phyloP scores from a whole-genome alignment of 2,888 invertebrate genomes.

The Emmelina monodactyla region DNA sequence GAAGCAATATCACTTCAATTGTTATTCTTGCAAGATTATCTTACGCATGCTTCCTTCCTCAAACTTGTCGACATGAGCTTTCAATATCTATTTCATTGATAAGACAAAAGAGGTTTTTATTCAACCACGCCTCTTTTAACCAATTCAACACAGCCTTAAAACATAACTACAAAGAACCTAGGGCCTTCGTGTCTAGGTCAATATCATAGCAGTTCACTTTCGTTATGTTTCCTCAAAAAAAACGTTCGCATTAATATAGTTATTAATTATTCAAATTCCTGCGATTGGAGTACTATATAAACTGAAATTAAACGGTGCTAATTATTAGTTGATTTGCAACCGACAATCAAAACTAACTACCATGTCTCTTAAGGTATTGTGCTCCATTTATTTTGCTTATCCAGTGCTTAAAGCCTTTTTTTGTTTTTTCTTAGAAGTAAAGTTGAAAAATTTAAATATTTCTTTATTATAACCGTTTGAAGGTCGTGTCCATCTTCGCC shows the following conservation, averaged over 20 bases:
- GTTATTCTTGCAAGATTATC: too few species aligned
- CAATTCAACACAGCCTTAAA: background rate
- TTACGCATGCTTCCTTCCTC: too few species aligned
- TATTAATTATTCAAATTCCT: slow-evolving; percentile 14
- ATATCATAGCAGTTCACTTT: slow-evolving; percentile 11
- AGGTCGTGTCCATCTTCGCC: slow-evolving; percentile 30
- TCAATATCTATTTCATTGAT: too few species aligned
- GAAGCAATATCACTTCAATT: too few species aligned
- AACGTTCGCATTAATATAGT: slow-evolving; percentile 13
- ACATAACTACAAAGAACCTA: background rate
- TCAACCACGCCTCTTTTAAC: too few species aligned
- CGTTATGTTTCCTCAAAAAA: slow-evolving; percentile 15
- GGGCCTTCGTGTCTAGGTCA: slow-evolving; percentile 2
- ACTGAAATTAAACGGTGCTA: slow-evolving; percentile 14
- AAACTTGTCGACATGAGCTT: too few species aligned
- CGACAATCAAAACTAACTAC: slow-evolving; percentile 21
- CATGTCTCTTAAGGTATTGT: slow-evolving; percentile 41
- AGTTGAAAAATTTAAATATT: slow-evolving; percentile 2
- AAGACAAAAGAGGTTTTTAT: too few species aligned
- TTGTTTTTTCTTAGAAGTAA: background rate
- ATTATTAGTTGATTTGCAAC: slow-evolving; percentile 25
- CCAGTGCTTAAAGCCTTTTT: background rate
- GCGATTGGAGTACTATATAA: slow-evolving; percentile 30
- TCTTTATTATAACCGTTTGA: slow-evolving; percentile 22
- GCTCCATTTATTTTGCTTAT: background rate